phyloP scores from a whole-genome alignment of 2,888 invertebrate genomes.

The Ditula angustiorana region DNA sequence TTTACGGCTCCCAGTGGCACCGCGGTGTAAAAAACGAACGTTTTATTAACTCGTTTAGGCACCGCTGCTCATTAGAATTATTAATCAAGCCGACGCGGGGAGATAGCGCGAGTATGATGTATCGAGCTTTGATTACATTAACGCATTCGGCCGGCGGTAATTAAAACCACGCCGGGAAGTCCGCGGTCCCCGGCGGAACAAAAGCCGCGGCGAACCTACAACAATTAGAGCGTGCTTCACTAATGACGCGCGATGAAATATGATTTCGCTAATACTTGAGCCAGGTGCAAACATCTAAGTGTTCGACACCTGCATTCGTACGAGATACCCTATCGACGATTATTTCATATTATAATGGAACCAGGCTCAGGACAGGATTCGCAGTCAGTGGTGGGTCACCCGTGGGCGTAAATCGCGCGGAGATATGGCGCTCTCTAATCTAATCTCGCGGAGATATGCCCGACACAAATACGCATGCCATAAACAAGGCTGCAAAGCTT shows the following conservation, averaged over 20 bases:
- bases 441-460: conserved; percentile 70
- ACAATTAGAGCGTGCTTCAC: conserved; percentile 48
- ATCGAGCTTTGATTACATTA: conserved; percentile 85
- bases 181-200: conserved; percentile 56
- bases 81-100: conserved; percentile 83
- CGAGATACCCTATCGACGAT: conserved; percentile 25
- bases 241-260: conserved; percentile 66
- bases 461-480: conserved; percentile 48
- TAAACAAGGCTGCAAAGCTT: conserved; percentile 63
- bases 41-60: conserved; percentile 85
- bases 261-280: conserved; percentile 53
- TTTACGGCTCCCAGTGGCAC: conserved; percentile 82
- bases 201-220: conserved; percentile 48
- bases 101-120: conserved; percentile 82
- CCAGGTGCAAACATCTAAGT: conserved; percentile 32
- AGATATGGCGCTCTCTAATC: conserved; percentile 59
- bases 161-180: conserved; percentile 80
- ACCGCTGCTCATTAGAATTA: conserved; percentile 84
- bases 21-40: conserved; percentile 75
- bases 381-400: conserved; percentile 53
- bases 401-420: conserved; percentile 66
- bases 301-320: conserved; percentile 39
- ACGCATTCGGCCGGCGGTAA: conserved; percentile 75
- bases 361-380: conserved; percentile 41
- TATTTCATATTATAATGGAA: conserved; percentile 33